Evolutionary conservation across 2,797 vertebrate genomes (phyloP).

Genomic region (Phrynocephalus forsythii): DNA sequence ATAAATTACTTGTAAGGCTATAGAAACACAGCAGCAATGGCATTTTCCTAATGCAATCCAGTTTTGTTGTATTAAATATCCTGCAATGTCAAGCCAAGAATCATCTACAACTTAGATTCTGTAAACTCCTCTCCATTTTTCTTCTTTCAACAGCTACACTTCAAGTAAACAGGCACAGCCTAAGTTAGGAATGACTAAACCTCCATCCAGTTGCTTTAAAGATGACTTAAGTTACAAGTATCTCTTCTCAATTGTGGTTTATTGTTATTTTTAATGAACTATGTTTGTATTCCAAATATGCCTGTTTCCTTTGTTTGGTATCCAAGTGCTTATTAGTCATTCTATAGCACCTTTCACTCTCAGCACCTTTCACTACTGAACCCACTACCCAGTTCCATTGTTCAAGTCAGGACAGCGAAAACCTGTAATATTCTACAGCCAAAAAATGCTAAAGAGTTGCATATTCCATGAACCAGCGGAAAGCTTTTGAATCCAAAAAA

Average conservation of each 20-base stretch:
- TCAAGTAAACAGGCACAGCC: conserved; percentile 1
- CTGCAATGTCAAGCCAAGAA: not conserved
- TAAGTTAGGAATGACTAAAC: not conserved
- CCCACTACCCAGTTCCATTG: not conserved
- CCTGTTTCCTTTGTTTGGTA: not conserved
- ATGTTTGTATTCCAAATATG: not conserved
- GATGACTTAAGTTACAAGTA: not conserved
- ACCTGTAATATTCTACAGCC: not conserved
- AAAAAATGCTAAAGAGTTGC: not conserved
- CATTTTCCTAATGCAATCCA: not conserved
- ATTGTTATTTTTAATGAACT: not conserved
- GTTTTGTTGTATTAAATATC: conserved; percentile 1
- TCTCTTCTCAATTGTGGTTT: not conserved
- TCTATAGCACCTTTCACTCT: not conserved
- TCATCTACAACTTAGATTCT: not conserved
- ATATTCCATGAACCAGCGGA: not conserved
- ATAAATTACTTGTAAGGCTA: conserved; percentile 19
- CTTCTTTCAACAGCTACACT: not conserved
- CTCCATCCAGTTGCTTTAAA: not conserved
- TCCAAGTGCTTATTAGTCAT: not conserved
- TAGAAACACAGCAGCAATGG: conserved; percentile 16
- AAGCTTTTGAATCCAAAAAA: not conserved
- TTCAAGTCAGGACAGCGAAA: not conserved
- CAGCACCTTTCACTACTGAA: not conserved
- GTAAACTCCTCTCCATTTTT: conserved; percentile 2